phyloP scores from a whole-genome alignment of 1,140 invertebrate species.

The Varroa destructor region DNA sequence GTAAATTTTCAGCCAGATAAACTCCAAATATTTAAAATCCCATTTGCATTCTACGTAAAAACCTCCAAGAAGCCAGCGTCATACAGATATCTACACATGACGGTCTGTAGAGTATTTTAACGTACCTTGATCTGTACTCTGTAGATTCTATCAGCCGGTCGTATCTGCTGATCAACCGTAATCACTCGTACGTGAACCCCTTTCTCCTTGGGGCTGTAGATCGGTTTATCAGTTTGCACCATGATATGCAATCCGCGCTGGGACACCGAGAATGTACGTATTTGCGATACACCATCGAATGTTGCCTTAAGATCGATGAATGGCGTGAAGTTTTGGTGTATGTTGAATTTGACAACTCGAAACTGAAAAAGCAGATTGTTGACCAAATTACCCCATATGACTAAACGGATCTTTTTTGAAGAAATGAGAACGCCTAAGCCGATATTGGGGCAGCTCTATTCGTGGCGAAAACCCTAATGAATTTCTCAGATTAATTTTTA shows the following conservation, averaged over 20 bases:
- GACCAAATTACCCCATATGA: background rate
- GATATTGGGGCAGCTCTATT: too few relatives aligned
- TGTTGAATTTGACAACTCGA: background rate
- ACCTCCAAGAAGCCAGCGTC: too few relatives aligned
- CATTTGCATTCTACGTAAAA: too few relatives aligned
- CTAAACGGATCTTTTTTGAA: background rate
- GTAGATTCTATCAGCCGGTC: slow-evolving; percentile 29
- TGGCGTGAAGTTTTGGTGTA: slow-evolving; percentile 15
- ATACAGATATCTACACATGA: too few relatives aligned
- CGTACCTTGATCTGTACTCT: slow-evolving; percentile 35
- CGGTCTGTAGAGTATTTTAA: too few relatives aligned
- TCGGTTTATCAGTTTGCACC: slow-evolving; percentile 36
- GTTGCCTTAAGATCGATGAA: background rate
- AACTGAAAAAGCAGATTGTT: background rate
- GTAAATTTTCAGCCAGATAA: too few relatives aligned
- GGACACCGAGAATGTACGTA: background rate
- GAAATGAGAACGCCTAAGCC: too few relatives aligned
- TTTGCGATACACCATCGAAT: background rate
- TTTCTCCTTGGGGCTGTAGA: slow-evolving; percentile 33
- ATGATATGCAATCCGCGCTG: slow-evolving; percentile 12
- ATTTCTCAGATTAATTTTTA: too few relatives aligned
- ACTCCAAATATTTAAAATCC: too few relatives aligned
- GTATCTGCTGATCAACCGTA: slow-evolving; percentile 31
- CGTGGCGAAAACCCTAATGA: too few relatives aligned
- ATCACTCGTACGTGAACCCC: slow-evolving; percentile 33